phyloP scores from a whole-genome alignment of 1,140 invertebrate species.

The Caenorhabditis briggsae region DNA sequence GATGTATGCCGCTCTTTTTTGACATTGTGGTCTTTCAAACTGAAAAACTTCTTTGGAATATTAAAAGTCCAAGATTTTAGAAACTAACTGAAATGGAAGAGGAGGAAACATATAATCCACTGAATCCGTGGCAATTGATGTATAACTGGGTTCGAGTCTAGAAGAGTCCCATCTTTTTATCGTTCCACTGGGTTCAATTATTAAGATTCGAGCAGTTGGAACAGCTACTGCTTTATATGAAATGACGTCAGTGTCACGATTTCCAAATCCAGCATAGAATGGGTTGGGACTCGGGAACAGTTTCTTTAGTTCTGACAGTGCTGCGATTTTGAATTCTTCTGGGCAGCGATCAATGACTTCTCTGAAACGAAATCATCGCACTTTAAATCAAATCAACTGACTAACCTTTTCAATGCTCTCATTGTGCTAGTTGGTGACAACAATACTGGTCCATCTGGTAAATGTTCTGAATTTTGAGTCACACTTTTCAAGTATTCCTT shows the following conservation, averaged over 20 bases:
- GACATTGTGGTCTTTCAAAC: neutral
- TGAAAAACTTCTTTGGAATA: neutral
- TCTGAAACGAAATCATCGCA: slow-evolving; percentile 79
- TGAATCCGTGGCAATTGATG: slow-evolving; percentile 71
- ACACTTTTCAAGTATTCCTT: slow-evolving; percentile 95
- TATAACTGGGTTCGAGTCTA: slow-evolving; percentile 70
- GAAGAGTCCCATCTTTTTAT: slow-evolving; percentile 82
- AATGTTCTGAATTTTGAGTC: slow-evolving; percentile 89
- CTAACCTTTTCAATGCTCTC: slow-evolving; percentile 90
- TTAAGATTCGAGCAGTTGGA: slow-evolving; percentile 94
- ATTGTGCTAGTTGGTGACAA: slow-evolving; percentile 96
- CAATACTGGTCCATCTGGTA: slow-evolving; percentile 95
- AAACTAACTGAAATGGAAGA: slow-evolving; percentile 18
- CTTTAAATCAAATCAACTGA: neutral
- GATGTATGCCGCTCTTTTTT: slow-evolving; percentile 14
- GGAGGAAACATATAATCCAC: slow-evolving; percentile 77
- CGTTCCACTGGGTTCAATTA: slow-evolving; percentile 96
- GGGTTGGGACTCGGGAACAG: slow-evolving; percentile 90
- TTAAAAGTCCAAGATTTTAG: neutral
- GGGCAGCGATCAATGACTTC: slow-evolving; percentile 99
- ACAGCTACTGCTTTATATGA: slow-evolving; percentile 97
- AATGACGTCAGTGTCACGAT: slow-evolving; percentile 86
- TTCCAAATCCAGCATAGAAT: slow-evolving; percentile 99
- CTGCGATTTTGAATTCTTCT: slow-evolving; percentile 98
- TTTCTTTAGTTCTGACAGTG: slow-evolving; percentile 92